Evolutionary conservation across 2,797 vertebrate genomes (phyloP).

Genomic region (Meda fulgida): DNA sequence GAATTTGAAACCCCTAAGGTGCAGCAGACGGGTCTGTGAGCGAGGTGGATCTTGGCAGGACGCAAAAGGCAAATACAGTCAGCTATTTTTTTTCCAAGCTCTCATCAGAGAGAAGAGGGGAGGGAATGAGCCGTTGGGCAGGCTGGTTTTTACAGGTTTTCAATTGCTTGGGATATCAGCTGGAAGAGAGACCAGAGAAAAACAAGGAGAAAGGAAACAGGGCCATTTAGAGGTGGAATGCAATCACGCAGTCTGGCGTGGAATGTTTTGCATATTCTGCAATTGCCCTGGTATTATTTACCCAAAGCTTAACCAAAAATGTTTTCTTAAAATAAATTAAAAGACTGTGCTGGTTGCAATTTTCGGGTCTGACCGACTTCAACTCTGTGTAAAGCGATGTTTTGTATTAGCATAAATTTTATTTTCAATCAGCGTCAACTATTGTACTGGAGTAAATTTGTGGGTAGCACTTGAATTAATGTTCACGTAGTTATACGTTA

Average conservation of each 20-base stretch:
- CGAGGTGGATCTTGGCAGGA: conserved; percentile 53
- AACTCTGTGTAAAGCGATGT: neutral
- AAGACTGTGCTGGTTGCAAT: neutral
- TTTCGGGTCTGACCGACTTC: neutral
- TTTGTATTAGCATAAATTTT: neutral
- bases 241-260: neutral
- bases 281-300: neutral
- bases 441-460: neutral
- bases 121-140: conserved; percentile 29
- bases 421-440: neutral
- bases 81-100: conserved; percentile 48
- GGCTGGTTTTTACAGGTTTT: conserved; percentile 46
- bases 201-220: neutral
- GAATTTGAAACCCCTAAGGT: conserved; percentile 72
- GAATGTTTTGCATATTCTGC: neutral
- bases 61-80: conserved; percentile 50
- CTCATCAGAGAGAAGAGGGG: conserved; percentile 37
- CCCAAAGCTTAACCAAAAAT: neutral
- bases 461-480: neutral
- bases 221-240: neutral
- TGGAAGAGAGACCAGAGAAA: conserved; percentile 6
- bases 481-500: no score
- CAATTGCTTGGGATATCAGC: conserved; percentile 29
- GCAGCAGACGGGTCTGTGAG: conserved; percentile 41
- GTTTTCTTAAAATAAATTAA: no score